These are phyloP conservation scores for Charaxes varanes DNA, from an alignment of 1,140 invertebrate species.

Conservation along the genomic window DNA sequence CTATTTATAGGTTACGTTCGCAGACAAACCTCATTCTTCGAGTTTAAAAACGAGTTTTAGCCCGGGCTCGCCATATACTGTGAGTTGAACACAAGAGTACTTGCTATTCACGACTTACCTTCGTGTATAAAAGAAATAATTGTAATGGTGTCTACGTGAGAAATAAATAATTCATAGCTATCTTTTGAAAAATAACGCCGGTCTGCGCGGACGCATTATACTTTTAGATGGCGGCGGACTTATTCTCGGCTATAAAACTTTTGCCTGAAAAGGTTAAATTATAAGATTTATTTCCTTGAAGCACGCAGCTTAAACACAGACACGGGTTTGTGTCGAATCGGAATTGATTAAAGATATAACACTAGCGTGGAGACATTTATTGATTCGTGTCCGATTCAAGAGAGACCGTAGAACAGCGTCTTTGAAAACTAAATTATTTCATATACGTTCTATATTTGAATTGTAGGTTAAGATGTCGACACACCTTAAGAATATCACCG, in stretches of 20 bases:
- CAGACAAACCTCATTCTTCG: slow-evolving; percentile 21
- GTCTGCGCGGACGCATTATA: slow-evolving; percentile 62
- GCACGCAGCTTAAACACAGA: slow-evolving; percentile 12
- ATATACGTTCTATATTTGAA: too few relatives aligned
- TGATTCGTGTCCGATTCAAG: too few relatives aligned
- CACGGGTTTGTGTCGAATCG: too few relatives aligned
- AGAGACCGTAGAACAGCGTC: too few relatives aligned
- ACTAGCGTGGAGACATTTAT: too few relatives aligned
- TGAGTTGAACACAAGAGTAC: slow-evolving; percentile 25
- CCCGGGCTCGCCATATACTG: slow-evolving; percentile 16
- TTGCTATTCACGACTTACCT: slow-evolving; percentile 61
- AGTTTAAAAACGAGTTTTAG: slow-evolving; percentile 26
- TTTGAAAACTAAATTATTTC: too few relatives aligned
- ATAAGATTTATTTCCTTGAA: slow-evolving; percentile 16
- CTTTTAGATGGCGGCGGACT: slow-evolving; percentile 56
- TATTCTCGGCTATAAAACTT: slow-evolving; percentile 23
- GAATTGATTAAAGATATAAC: too few relatives aligned
- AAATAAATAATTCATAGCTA: slow-evolving; percentile 69
- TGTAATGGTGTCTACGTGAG: slow-evolving; percentile 64
- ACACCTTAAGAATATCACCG: too few relatives aligned
- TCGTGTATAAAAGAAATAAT: slow-evolving; percentile 66
- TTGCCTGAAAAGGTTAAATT: slow-evolving; percentile 11
- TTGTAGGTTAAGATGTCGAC: too few relatives aligned
- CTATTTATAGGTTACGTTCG: slow-evolving; percentile 21
- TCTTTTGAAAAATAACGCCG: slow-evolving; percentile 67